These are phyloP conservation scores for Argyra leucocephala DNA, from an alignment of 2,888 invertebrate genomes.

Conservation along the genomic window DNA sequence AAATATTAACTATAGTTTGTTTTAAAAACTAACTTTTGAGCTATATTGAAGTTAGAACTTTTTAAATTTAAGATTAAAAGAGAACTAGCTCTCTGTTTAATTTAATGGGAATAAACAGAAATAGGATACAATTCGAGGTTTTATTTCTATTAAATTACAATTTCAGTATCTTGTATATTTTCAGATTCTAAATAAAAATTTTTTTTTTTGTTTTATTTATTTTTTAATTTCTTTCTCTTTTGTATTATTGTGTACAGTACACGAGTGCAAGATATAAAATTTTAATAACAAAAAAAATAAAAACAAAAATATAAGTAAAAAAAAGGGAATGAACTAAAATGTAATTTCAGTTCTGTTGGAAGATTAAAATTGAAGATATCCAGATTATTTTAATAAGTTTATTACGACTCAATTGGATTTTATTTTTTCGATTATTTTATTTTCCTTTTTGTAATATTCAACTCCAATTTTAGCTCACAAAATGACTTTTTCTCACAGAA, in stretches of 20 bases:
- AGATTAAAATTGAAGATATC: constrained; percentile 1
- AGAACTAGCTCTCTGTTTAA: background rate
- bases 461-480: background rate
- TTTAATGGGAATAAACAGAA: constrained; percentile 12
- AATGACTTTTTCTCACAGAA: no score
- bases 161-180: background rate
- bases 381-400: constrained; percentile 3
- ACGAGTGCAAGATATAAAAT: background rate
- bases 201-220: background rate
- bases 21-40: no score
- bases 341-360: background rate
- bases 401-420: constrained; percentile 4
- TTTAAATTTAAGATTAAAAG: no score
- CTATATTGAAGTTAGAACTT: no score
- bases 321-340: background rate
- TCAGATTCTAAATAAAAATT: background rate
- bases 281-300: background rate
- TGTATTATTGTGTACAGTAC: background rate
- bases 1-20: no score
- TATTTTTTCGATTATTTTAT: background rate
- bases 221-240: background rate
- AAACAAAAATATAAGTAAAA: background rate
- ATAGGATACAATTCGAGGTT: constrained; percentile 13
- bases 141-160: constrained; percentile 13
- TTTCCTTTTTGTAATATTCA: no score